Evolutionary conservation across 1,140 invertebrate genomes (phyloP).

Genomic region (Amphibalanus amphitrite): DNA sequence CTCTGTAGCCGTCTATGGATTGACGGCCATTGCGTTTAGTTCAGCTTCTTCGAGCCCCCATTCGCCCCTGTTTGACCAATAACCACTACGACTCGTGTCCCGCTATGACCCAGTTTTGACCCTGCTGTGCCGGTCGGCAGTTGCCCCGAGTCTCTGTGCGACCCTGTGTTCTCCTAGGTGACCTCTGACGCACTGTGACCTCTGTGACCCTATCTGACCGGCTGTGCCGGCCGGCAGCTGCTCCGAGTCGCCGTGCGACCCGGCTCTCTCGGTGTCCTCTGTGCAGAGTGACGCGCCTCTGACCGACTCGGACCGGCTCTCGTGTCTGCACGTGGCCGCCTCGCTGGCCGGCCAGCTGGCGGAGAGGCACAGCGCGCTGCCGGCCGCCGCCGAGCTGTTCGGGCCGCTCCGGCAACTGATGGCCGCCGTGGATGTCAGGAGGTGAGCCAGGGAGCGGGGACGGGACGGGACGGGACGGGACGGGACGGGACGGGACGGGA

Average conservation of each 20-base stretch:
- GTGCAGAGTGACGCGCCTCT: background rate
- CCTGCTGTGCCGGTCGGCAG: too few species aligned
- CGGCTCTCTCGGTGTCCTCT: background rate
- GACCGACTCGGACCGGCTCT: background rate
- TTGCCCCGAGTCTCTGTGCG: too few species aligned
- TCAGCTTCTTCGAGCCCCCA: too few species aligned
- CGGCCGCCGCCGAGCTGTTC: slow-evolving; percentile 7
- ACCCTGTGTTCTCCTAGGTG: too few species aligned
- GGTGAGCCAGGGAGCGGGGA: background rate
- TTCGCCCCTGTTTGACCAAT: too few species aligned
- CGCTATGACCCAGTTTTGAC: too few species aligned
- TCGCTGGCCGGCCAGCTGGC: slow-evolving; percentile 6
- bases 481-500: too few species aligned
- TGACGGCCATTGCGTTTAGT: too few species aligned
- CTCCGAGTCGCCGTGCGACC: slow-evolving; percentile 1
- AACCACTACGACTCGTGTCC: too few species aligned
- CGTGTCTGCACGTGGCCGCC: slow-evolving; percentile 6
- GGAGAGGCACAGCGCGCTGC: slow-evolving; percentile 5
- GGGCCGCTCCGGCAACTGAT: background rate
- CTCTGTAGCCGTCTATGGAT: too few species aligned
- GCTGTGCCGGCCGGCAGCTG: background rate
- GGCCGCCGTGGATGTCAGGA: background rate
- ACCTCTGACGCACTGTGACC: too few species aligned
- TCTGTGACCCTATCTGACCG: background rate
- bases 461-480: too few species aligned